These are phyloP conservation scores for Bathynomus jamesi DNA, from an alignment of 1,140 invertebrate species.

Conservation along the genomic window DNA sequence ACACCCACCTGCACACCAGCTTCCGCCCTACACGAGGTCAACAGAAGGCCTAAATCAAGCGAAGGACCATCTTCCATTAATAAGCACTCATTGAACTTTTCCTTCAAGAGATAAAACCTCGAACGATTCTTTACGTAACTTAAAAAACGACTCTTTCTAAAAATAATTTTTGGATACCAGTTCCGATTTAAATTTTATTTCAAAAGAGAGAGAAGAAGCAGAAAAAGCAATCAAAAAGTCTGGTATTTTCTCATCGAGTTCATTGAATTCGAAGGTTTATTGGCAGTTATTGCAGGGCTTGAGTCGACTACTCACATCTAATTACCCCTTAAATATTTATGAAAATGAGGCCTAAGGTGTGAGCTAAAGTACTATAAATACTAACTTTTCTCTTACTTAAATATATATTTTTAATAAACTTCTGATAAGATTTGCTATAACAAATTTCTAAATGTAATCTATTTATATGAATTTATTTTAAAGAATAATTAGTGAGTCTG, in stretches of 20 bases:
- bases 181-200: background rate
- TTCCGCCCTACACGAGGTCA: conserved; percentile 15
- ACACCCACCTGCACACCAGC: conserved; percentile 27
- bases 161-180: no score
- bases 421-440: background rate
- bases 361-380: background rate
- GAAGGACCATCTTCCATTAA: background rate
- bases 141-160: no score
- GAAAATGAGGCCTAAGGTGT: background rate
- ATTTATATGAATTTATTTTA: background rate
- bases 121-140: no score
- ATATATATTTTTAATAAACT: background rate
- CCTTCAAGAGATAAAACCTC: background rate
- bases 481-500: background rate
- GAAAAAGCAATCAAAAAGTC: background rate
- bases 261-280: conserved; percentile 17
- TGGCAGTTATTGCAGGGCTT: conserved; percentile 3
- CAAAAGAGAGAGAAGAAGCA: background rate
- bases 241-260: conserved; percentile 12
- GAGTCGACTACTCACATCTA: conserved; percentile 7
- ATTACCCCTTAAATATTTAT: conserved; percentile 16
- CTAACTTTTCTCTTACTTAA: background rate
- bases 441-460: no score
- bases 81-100: background rate
- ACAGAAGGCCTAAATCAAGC: conserved; percentile 8